Evolutionary conservation across 2,797 vertebrate species (phyloP).

Genomic region (Periparus ater): DNA sequence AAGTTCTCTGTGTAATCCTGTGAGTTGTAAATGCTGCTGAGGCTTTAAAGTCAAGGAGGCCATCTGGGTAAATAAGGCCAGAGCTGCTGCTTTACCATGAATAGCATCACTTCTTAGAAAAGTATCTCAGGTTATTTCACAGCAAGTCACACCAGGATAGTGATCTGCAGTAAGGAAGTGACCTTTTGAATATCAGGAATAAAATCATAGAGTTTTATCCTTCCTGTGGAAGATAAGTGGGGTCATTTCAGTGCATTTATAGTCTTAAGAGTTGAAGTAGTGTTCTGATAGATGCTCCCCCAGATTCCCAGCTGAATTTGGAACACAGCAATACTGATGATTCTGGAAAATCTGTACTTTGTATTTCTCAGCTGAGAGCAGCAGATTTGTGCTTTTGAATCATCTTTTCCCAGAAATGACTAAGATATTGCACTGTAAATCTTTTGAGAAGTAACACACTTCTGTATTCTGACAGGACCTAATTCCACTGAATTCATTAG

Average conservation of each 20-base stretch:
- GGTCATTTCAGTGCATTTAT: conserved; percentile 36
- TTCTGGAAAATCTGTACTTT: conserved; percentile 37
- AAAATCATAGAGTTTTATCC: neutral
- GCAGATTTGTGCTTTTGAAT: conserved; percentile 18
- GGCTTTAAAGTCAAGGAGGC: neutral
- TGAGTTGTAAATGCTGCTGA: neutral
- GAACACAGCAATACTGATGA: neutral
- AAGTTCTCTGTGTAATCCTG: neutral
- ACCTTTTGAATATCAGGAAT: neutral
- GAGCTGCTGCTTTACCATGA: neutral
- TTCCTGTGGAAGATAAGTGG: conserved; percentile 40
- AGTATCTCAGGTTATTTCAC: neutral
- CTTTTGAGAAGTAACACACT: neutral
- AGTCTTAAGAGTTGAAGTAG: conserved; percentile 25
- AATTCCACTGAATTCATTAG: neutral
- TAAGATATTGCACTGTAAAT: neutral
- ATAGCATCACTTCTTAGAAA: neutral
- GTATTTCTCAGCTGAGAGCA: conserved; percentile 36
- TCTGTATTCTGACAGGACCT: neutral
- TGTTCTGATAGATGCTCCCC: neutral
- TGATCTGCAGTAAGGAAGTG: neutral
- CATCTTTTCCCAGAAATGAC: neutral
- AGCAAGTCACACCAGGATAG: neutral
- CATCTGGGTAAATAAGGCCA: neutral
- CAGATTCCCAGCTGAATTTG: conserved; percentile 27